phyloP scores from a whole-genome alignment of 2,113 vertebrate genomes.

The Zingel zingel region DNA sequence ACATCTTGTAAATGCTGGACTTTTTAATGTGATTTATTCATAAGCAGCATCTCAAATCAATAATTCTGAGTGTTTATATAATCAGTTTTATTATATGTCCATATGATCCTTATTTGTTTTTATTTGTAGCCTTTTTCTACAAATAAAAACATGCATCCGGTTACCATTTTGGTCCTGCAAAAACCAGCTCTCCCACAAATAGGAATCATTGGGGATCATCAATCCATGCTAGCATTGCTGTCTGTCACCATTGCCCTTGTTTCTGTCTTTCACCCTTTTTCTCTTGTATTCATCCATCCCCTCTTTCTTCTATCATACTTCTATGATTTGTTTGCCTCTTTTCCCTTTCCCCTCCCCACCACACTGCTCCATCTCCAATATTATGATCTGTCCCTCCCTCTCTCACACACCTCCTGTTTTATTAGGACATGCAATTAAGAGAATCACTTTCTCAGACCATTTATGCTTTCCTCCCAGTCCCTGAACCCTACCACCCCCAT shows the following conservation, averaged over 20 bases:
- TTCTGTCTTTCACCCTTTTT: conserved; percentile 23
- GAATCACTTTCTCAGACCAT: conserved; percentile 53
- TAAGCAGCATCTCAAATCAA: neutral
- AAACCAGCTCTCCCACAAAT: neutral
- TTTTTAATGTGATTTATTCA: neutral
- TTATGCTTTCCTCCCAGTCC: neutral
- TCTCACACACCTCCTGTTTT: conserved; percentile 34
- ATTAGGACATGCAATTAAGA: conserved; percentile 58
- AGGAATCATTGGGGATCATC: conserved; percentile 18
- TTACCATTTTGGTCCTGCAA: neutral
- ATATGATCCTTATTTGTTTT: neutral
- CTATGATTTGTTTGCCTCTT: conserved; percentile 21
- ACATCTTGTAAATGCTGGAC: neutral
- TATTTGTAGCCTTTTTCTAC: neutral
- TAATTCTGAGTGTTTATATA: neutral
- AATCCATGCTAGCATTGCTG: conserved; percentile 29
- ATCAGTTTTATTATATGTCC: neutral
- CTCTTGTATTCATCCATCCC: conserved; percentile 9
- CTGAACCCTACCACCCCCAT: neutral
- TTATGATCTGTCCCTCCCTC: conserved; percentile 7
- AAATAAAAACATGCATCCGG: neutral
- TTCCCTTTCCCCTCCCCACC: neutral
- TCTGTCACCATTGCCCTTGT: conserved; percentile 3
- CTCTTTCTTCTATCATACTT: conserved; percentile 8
- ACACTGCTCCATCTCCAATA: conserved; percentile 6